Base-by-base conservation (phyloP, 1,140 invertebrate genomes). In the Hypothenemus hampei region DNA sequence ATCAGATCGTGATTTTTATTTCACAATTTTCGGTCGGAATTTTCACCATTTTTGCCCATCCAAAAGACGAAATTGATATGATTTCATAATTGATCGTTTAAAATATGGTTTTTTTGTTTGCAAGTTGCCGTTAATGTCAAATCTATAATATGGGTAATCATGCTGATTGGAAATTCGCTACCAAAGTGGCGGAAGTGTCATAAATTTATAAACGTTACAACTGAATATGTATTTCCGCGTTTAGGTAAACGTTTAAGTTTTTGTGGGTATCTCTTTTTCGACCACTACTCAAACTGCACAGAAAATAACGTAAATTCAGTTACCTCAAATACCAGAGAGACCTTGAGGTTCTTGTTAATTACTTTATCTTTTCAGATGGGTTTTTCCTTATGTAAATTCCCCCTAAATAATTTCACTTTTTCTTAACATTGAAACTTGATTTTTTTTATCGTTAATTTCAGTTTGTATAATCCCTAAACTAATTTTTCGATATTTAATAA, bases 1-100 rank as follows among this genome's bases (percentile, higher is more conserved):
- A 62, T 59, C 62, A 67, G 59, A 65, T 64, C 67, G 58, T 66
- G 64, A 59, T 67, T 67, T 66, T 33, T 50, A 57, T 51, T 57
- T 55, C 40, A 43, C 46, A 51, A 58, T 58, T 50, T 58, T 55
- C 10, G 15, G 44, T 29, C 21, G 36, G 36, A 37, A 22, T 57
- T 57, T 49, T 45, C 15, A 15, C 18, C n/a, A 19, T 47, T 48
- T 31, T 37, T 13, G 35, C 15, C n/a, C 11, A 19, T 10, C 7
- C 11, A 35, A 43, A 6, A 37, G 7, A 15, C 23, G 18, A 31
- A 48, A 11, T 18, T 53, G 74, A 77, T 52, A 33, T 16, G 26
- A 21, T 50, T 43, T 29, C 33, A 13, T 15, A 4, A n/a, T 53
- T 53, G 5, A 3, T 10, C n/a, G 49, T 7, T 24, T 20, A 21